These are phyloP conservation scores for Linurgus olivaceus DNA, from an alignment of 2,797 vertebrate species.

Conservation along the genomic window DNA sequence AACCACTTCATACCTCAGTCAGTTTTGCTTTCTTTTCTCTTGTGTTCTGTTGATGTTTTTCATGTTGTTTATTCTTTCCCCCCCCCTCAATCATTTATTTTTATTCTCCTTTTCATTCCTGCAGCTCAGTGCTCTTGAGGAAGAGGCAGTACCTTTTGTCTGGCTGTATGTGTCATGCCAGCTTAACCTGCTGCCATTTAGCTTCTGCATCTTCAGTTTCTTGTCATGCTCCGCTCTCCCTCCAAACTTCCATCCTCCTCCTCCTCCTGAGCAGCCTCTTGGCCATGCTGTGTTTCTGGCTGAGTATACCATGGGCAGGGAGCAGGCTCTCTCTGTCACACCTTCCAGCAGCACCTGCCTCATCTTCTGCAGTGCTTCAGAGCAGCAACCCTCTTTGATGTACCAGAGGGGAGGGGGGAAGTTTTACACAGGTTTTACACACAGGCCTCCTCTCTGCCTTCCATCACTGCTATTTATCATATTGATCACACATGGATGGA, in stretches of 20 bases:
- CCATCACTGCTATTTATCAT: not conserved
- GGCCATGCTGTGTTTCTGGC: fast-evolving
- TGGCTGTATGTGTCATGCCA: not conserved
- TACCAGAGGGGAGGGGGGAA: not conserved
- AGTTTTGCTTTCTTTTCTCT: not conserved
- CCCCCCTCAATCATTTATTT: fast-evolving
- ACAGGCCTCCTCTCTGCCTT: not conserved
- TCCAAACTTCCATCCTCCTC: not conserved
- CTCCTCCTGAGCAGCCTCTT: not conserved
- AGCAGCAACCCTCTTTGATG: not conserved
- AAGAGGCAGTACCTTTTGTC: not conserved
- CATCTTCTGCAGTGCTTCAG: not conserved
- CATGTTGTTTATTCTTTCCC: fast-evolving
- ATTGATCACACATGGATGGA: not conserved
- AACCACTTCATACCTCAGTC: not conserved
- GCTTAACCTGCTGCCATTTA: not conserved
- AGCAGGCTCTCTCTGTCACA: not conserved
- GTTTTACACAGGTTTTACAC: not conserved
- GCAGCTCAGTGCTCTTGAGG: not conserved
- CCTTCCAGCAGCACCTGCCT: not conserved
- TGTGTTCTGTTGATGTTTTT: not conserved
- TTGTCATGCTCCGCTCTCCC: fast-evolving
- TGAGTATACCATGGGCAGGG: not conserved
- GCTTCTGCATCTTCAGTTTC: not conserved
- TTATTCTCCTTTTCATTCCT: not conserved